phyloP scores from a whole-genome alignment of 2,797 vertebrate genomes.

The Tapera naevia region DNA sequence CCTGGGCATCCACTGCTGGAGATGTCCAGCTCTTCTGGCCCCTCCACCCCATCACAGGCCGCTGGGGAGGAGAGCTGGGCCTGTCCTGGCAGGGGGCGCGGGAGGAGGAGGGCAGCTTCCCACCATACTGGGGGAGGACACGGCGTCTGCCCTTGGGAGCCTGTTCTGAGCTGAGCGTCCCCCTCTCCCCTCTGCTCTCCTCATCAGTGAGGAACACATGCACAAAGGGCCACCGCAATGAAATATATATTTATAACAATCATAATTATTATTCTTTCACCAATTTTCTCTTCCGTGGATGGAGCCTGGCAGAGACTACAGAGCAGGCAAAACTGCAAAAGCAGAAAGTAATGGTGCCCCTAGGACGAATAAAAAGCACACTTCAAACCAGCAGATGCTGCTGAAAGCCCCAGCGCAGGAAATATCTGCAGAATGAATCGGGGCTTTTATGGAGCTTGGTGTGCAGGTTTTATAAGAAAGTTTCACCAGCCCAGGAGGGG shows the following conservation, averaged over 20 bases:
- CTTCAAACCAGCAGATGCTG: conserved; percentile 83
- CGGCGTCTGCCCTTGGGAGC: neutral
- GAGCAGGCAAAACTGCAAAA: conserved; percentile 76
- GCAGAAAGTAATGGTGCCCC: conserved; percentile 77
- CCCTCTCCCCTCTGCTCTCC: conserved; percentile 57
- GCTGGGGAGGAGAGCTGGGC: rapidly evolving
- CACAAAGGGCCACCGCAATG: conserved; percentile 45
- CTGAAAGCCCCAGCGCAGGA: conserved; percentile 76
- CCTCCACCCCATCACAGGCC: neutral
- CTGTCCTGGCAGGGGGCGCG: neutral
- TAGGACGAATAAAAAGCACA: conserved; percentile 77
- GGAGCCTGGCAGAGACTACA: conserved; percentile 76
- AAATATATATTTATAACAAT: conserved; percentile 78
- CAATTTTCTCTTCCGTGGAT: conserved; percentile 74
- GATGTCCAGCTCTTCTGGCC: neutral
- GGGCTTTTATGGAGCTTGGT: conserved; percentile 69
- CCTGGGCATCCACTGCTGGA: neutral
- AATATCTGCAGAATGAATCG: conserved; percentile 79
- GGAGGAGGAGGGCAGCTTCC: neutral
- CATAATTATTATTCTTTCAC: conserved; percentile 80
- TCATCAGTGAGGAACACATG: conserved; percentile 53
- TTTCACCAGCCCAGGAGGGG: conserved; percentile 42
- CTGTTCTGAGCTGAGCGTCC: neutral
- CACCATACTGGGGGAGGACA: neutral
- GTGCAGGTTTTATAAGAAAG: conserved; percentile 67